These are phyloP conservation scores for Cantharis lateralis DNA, from an alignment of 2,888 invertebrate species.

Conservation along the genomic window DNA sequence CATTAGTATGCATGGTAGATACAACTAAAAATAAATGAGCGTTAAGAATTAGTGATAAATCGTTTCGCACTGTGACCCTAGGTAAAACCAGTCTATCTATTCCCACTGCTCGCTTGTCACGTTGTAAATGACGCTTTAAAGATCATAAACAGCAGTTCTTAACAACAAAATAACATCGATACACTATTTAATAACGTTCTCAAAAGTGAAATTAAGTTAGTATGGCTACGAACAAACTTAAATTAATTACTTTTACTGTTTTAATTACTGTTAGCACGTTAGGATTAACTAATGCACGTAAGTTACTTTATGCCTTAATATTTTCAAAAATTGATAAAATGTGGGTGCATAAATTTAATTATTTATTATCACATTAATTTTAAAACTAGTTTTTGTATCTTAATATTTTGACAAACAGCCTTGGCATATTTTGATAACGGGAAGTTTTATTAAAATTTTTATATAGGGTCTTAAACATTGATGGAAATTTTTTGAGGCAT, in stretches of 20 bases:
- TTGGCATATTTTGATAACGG: background rate
- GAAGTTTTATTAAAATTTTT: background rate
- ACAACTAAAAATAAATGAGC: background rate
- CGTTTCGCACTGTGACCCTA: background rate
- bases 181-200: background rate
- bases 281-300: background rate
- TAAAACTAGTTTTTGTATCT: background rate
- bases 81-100: constrained; percentile 1
- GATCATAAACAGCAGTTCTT: background rate
- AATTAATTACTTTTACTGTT: background rate
- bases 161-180: background rate
- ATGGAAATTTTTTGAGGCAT: background rate
- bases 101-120: background rate
- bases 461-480: background rate
- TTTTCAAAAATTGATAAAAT: background rate
- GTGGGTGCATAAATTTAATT: background rate
- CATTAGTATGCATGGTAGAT: background rate
- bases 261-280: background rate
- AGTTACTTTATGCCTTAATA: background rate
- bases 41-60: background rate
- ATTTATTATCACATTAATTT: background rate
- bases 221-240: background rate
- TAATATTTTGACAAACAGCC: background rate
- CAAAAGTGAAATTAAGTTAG: background rate
- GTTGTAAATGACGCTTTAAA: background rate